Evolutionary conservation across 2,797 vertebrate genomes (phyloP).

Genomic region (Lates japonicus): DNA sequence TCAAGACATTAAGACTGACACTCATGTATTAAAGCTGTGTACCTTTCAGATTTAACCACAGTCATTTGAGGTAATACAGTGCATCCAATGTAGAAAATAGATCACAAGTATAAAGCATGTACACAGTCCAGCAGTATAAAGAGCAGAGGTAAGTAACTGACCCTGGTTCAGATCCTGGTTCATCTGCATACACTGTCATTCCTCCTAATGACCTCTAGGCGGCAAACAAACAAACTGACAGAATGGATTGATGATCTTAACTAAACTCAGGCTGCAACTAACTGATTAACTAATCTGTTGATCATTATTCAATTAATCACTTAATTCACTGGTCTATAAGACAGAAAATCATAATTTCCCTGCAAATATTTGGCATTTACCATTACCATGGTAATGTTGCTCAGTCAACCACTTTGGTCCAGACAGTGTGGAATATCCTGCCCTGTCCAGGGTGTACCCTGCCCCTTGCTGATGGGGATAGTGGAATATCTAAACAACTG

Average conservation of each 20-base stretch:
- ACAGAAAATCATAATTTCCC: background rate
- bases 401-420: background rate
- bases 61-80: background rate
- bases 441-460: too few relatives aligned
- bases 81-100: slow-evolving; percentile 3
- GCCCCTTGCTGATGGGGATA: too few relatives aligned
- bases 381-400: background rate
- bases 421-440: background rate
- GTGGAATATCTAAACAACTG: too few relatives aligned
- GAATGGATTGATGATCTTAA: background rate
- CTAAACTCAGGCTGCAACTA: background rate
- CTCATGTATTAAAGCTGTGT: background rate
- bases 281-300: background rate
- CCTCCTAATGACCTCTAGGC: background rate
- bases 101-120: background rate
- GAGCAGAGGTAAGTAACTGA: background rate
- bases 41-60: background rate
- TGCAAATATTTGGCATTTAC: background rate
- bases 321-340: background rate
- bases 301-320: background rate
- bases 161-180: background rate
- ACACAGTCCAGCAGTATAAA: background rate
- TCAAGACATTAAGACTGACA: background rate
- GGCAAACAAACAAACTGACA: background rate
- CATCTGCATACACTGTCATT: background rate